phyloP scores from a whole-genome alignment of 1,140 invertebrate genomes.

The Muscidifurax raptorellus region DNA sequence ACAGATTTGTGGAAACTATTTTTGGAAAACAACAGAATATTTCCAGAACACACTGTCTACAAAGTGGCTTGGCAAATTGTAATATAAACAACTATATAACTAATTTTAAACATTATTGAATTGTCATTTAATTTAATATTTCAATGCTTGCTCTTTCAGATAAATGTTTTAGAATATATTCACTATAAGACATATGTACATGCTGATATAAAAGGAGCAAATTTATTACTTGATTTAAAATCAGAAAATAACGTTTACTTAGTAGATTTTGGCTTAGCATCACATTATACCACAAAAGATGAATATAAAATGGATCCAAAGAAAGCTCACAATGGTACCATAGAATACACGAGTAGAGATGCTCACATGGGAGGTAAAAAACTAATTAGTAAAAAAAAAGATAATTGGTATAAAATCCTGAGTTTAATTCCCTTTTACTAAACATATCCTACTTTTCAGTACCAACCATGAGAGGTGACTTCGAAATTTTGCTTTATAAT shows the following conservation, averaged over 20 bases:
- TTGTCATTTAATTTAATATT: slow-evolving; percentile 2
- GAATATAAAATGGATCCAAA: slow-evolving; percentile 91
- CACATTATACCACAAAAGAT: slow-evolving; percentile 82
- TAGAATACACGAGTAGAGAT: slow-evolving; percentile 96
- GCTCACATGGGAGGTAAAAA: slow-evolving; percentile 86
- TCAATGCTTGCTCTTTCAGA: slow-evolving; percentile 72
- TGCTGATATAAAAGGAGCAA: slow-evolving; percentile 94
- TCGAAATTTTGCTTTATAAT: slow-evolving; percentile 95
- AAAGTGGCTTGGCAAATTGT: slow-evolving; percentile 91
- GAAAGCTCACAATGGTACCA: slow-evolving; percentile 95
- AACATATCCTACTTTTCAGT: slow-evolving; percentile 75
- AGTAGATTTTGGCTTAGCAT: slow-evolving; percentile 95
- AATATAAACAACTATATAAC: slow-evolving; percentile 66
- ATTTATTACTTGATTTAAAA: slow-evolving; percentile 87
- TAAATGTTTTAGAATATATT: slow-evolving; percentile 91
- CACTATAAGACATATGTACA: slow-evolving; percentile 91
- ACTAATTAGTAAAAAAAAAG: too few relatives aligned
- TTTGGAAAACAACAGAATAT: slow-evolving; percentile 80
- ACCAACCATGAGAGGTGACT: slow-evolving; percentile 89
- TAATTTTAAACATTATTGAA: neutral
- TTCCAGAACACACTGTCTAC: slow-evolving; percentile 86
- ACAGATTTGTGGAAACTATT: slow-evolving; percentile 91
- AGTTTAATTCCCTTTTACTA: neutral
- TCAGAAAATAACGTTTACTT: slow-evolving; percentile 88
- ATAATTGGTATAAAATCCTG: neutral